Base-by-base conservation (phyloP, 2,888 invertebrate genomes). In the Epiblema foenella region DNA sequence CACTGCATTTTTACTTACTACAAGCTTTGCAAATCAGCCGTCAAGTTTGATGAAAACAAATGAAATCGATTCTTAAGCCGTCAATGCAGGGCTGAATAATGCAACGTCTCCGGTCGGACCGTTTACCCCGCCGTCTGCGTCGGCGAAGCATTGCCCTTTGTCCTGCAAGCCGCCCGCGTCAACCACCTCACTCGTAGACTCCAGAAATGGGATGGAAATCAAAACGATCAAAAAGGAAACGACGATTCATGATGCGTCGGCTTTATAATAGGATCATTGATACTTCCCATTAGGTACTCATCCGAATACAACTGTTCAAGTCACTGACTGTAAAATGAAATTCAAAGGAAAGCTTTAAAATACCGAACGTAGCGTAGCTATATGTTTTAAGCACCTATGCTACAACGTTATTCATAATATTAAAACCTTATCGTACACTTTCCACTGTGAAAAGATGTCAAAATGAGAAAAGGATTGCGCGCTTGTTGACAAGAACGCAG, bases 81-180 rank as follows among this genome's bases (percentile, higher is more conserved):
- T 87, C 85, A 89, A 85, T 88, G 87, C 87, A 85, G 79, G 77
- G 69, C 76, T 89, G 86, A 86, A 92, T 91, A 84, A 91, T 86
- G 81, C 83, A 90, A 83, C 56, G 75, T 78, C 75, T 75, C 75
- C 74, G 77, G 76, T 73, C 76, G 86, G 90, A 85, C 79, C 90
- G 75, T 89, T 89, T 87, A 89, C 90, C 90, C 82, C 83, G 66
- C 73, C 83, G 90, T 88, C 90, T 89, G 89, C 84, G 85, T 42
- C 63, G 68, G 62, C 64, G 58, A 73, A 73, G 51, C 77, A 67
- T 73, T 77, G 77, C 74, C 76, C 77, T 76, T 75, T 77, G 69
- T 72, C 69, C 73, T 62, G 69, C 52, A 49, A 29, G 46, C 24
- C 52, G 37, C 3, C 66, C 46, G 18, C 56, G 56, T 69, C 71